These are phyloP conservation scores for Drosophila differens DNA, from an alignment of 2,888 invertebrate species.

Conservation along the genomic window DNA sequence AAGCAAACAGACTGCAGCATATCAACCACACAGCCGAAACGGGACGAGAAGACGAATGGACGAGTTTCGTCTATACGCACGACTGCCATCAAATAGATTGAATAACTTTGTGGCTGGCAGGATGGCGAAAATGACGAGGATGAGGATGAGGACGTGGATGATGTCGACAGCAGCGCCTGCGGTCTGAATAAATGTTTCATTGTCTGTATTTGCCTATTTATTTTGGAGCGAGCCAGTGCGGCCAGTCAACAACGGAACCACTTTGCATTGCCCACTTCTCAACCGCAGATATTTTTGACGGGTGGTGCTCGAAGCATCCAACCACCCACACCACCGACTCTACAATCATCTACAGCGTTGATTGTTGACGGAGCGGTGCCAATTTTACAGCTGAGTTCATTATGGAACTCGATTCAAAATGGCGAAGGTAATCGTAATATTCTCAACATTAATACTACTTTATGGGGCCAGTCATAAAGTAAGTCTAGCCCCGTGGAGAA, in stretches of 20 bases:
- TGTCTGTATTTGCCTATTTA: slow-evolving; percentile 72
- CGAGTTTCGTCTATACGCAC: slow-evolving; percentile 30
- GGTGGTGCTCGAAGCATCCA: slow-evolving; percentile 9
- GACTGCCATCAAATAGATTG: slow-evolving; percentile 68
- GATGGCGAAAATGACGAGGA: neutral
- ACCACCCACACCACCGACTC: slow-evolving; percentile 2
- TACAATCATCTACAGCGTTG: slow-evolving; percentile 8
- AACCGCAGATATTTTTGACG: slow-evolving; percentile 67
- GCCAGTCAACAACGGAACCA: slow-evolving; percentile 33
- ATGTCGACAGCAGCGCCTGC: slow-evolving; percentile 22
- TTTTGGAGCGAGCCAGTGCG: slow-evolving; percentile 46
- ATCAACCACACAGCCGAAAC: slow-evolving; percentile 49
- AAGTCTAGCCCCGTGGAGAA: slow-evolving; percentile 10
- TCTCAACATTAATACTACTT: slow-evolving; percentile 49
- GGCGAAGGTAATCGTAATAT: slow-evolving; percentile 54
- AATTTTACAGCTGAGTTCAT: slow-evolving; percentile 74
- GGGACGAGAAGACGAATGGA: neutral
- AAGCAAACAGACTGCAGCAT: slow-evolving; percentile 56
- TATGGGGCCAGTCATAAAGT: slow-evolving; percentile 51
- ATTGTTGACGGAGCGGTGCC: slow-evolving; percentile 49
- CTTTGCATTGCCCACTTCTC: slow-evolving; percentile 26
- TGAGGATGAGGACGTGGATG: neutral
- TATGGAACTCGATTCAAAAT: slow-evolving; percentile 59
- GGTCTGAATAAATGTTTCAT: slow-evolving; percentile 56
- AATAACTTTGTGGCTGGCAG: slow-evolving; percentile 55